phyloP scores from a whole-genome alignment of 2,797 vertebrate species.

The Miichthys miiuy region DNA sequence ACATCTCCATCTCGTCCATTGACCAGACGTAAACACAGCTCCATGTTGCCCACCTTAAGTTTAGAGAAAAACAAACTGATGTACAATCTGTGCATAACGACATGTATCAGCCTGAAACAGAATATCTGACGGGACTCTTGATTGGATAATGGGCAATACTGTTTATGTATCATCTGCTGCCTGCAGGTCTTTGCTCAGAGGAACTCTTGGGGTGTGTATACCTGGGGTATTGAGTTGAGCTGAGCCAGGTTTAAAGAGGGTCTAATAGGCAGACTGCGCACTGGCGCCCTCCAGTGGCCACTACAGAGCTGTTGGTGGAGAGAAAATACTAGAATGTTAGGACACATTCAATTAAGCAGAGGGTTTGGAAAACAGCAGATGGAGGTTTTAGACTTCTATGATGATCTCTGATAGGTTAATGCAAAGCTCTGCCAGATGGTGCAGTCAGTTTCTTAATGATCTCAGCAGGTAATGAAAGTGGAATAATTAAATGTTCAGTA shows the following conservation, averaged over 20 bases:
- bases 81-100: background rate
- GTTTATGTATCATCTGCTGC: background rate
- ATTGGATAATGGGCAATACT: background rate
- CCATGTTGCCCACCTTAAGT: slow-evolving; percentile 80
- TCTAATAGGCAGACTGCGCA: slow-evolving; percentile 75
- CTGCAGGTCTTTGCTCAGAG: background rate
- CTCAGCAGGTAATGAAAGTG: background rate
- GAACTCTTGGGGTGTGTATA: slow-evolving; percentile 31
- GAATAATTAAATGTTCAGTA: background rate
- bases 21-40: slow-evolving; percentile 85
- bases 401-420: background rate
- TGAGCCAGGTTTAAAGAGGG: slow-evolving; percentile 71
- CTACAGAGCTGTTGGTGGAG: slow-evolving; percentile 75
- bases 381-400: background rate
- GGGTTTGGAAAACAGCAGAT: background rate
- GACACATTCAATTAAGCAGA: too few relatives aligned
- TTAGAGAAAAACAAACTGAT: background rate
- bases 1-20: slow-evolving; percentile 82
- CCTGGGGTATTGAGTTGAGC: slow-evolving; percentile 84
- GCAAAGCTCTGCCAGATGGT: slow-evolving; percentile 4
- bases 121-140: background rate
- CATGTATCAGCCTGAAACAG: background rate
- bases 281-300: slow-evolving; percentile 84
- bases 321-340: background rate
- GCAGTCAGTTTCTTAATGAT: background rate